Evolutionary conservation across 2,888 invertebrate species (phyloP).

Genomic region (Meiosimyza platycephala): DNA sequence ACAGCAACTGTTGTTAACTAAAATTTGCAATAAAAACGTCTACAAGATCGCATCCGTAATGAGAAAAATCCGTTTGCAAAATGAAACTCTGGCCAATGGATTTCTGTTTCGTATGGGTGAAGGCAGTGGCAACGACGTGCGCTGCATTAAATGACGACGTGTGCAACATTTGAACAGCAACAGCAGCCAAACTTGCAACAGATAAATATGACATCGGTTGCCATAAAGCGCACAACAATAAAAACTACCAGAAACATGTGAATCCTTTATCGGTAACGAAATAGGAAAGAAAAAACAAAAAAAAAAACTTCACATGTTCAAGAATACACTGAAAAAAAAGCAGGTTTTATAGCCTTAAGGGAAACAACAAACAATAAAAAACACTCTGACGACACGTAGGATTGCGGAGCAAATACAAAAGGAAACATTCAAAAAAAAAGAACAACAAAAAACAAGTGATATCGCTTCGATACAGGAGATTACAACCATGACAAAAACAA

Average conservation of each 20-base stretch:
- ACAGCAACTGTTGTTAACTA: background rate
- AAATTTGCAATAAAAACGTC: conserved; percentile 11
- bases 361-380: too few relatives aligned
- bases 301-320: too few relatives aligned
- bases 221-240: background rate
- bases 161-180: background rate
- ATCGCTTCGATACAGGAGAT: background rate
- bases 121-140: background rate
- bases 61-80: background rate
- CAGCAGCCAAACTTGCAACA: conserved; percentile 1
- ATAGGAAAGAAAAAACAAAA: too few relatives aligned
- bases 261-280: too few relatives aligned
- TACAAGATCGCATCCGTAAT: conserved; percentile 6
- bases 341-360: too few relatives aligned
- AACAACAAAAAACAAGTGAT: background rate
- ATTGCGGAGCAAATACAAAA: too few relatives aligned
- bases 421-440: conserved; percentile 1
- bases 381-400: too few relatives aligned
- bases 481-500: background rate
- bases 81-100: background rate
- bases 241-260: too few relatives aligned
- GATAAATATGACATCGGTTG: conserved; percentile 21
- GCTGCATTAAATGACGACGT: conserved; percentile 5
- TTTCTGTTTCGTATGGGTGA: background rate
- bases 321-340: too few relatives aligned